Evolutionary conservation across 2,113 vertebrate species (phyloP).

Genomic region (Sylvilagus bachmani): DNA sequence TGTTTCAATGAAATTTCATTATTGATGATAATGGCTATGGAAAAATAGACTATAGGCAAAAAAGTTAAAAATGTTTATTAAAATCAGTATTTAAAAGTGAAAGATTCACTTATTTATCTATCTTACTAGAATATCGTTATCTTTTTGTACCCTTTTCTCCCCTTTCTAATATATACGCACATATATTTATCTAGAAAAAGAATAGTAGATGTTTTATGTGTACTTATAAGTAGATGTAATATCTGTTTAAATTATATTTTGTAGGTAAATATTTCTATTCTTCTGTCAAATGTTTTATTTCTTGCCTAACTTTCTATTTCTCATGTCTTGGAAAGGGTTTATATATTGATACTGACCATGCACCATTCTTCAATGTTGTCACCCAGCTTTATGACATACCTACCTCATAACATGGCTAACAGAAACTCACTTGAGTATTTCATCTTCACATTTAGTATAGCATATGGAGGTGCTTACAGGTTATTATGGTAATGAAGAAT

Average conservation of each 20-base stretch:
- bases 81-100: slow-evolving; percentile 25
- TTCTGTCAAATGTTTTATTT: background rate
- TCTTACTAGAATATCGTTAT: background rate
- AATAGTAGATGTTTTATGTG: slow-evolving; percentile 7
- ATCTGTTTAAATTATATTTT: slow-evolving; percentile 49
- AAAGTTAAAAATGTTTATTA: slow-evolving; percentile 35
- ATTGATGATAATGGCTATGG: slow-evolving; percentile 16
- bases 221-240: background rate
- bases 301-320: background rate
- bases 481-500: slow-evolving; percentile 36
- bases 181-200: background rate
- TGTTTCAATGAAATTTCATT: slow-evolving; percentile 47
- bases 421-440: background rate
- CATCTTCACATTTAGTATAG: slow-evolving; percentile 39
- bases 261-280: background rate
- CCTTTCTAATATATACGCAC: background rate
- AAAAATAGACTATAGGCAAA: background rate
- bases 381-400: background rate
- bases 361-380: background rate
- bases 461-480: background rate
- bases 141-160: background rate
- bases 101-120: background rate
- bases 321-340: background rate
- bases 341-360: background rate
- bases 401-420: background rate